Evolutionary conservation across 2,113 vertebrate genomes (phyloP).

Genomic region (Pelodiscus sinensis): DNA sequence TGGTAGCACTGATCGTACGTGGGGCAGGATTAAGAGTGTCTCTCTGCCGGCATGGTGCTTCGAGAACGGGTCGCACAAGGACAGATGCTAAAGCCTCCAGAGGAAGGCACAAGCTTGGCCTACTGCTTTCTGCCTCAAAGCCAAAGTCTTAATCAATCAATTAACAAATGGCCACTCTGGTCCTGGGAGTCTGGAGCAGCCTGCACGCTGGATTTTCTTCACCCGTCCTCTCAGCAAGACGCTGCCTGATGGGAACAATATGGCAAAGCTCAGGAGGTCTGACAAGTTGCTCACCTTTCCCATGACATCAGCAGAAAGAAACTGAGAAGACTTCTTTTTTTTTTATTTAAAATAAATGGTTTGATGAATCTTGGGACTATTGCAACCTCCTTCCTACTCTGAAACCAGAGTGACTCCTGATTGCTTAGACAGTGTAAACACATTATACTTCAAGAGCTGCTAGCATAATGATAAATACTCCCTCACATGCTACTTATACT

Average conservation of each 20-base stretch:
- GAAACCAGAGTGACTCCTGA: fast-evolving
- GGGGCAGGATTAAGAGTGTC: neutral
- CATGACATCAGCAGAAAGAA: neutral
- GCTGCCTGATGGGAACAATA: neutral
- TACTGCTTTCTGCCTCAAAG: slow-evolving; percentile 5
- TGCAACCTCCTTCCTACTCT: neutral
- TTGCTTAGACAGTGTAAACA: fast-evolving
- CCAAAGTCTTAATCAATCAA: neutral
- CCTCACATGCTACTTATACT: fast-evolving
- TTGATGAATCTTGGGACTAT: fast-evolving
- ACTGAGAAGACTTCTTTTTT: neutral
- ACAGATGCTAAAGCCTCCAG: neutral
- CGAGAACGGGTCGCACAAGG: neutral
- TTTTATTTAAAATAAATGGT: neutral
- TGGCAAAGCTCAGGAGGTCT: neutral
- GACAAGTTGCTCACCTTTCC: fast-evolving
- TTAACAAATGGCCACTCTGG: neutral
- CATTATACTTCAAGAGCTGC: fast-evolving
- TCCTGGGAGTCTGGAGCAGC: fast-evolving
- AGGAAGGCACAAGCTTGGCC: neutral
- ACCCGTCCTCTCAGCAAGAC: neutral
- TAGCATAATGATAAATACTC: fast-evolving
- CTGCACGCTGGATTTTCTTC: fast-evolving
- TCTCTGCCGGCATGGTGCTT: neutral
- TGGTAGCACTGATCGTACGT: fast-evolving